These are phyloP conservation scores for Tenualosa thibaudeaui DNA, from an alignment of 2,797 vertebrate species.

Conservation along the genomic window DNA sequence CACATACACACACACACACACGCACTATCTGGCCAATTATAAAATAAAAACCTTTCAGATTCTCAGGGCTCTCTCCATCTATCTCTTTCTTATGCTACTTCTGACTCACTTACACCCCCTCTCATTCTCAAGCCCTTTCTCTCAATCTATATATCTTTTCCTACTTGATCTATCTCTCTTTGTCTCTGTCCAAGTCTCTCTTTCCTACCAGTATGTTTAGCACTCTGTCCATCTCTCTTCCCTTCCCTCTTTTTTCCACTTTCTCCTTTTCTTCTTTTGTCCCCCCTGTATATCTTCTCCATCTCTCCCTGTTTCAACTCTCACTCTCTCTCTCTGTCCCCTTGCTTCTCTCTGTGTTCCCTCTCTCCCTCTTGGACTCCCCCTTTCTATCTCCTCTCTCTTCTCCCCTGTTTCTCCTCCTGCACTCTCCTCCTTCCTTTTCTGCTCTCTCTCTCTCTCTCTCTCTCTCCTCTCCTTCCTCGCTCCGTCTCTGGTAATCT, in stretches of 20 bases:
- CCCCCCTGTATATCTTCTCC: conserved; percentile 26
- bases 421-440: background rate
- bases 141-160: too few relatives aligned
- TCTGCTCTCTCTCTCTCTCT: background rate
- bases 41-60: background rate
- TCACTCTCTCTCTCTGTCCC: background rate
- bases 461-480: conserved; percentile 1
- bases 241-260: too few relatives aligned
- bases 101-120: too few relatives aligned
- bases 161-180: too few relatives aligned
- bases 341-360: background rate
- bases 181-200: too few relatives aligned
- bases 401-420: conserved; percentile 28
- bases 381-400: conserved; percentile 30
- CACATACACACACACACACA: conserved; percentile 8
- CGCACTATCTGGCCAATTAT: background rate
- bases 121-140: too few relatives aligned
- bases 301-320: background rate
- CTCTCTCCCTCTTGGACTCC: conserved; percentile 29
- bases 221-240: too few relatives aligned
- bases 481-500: conserved; percentile 36
- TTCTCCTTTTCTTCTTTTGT: background rate
- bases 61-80: background rate
- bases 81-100: background rate
- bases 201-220: too few relatives aligned